A percentile compares a stretch with the other conserved stretches of the same genome.
phyloP scores from a whole-genome alignment of 2,888 invertebrate genomes.

The Pammene aurita region DNA sequence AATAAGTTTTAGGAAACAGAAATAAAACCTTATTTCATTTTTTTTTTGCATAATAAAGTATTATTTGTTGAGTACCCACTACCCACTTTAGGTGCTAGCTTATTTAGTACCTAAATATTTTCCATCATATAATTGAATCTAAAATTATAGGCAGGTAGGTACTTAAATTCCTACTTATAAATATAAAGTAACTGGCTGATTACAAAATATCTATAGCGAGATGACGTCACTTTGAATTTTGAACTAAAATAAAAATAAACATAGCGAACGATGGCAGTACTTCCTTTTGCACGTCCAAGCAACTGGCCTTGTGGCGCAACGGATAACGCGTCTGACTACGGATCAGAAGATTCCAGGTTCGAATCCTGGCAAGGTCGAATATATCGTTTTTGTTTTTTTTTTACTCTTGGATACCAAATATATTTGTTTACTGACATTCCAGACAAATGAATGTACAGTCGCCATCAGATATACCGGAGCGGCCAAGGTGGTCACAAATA shows the following conservation, averaged over 20 bases:
- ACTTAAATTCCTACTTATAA: too few relatives aligned
- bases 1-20: too few relatives aligned
- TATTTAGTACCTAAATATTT: too few relatives aligned
- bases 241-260: slow-evolving; percentile 15
- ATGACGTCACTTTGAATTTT: neutral
- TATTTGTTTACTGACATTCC: neutral
- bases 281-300: neutral
- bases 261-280: neutral
- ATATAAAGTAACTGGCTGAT: neutral
- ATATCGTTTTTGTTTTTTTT: slow-evolving; percentile 14
- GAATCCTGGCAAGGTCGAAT: slow-evolving; percentile 85
- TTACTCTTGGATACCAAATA: neutral
- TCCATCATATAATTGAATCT: too few relatives aligned
- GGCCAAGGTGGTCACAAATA: too few relatives aligned
- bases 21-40: too few relatives aligned
- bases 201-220: neutral
- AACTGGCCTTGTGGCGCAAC: slow-evolving; percentile 42
- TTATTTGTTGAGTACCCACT: too few relatives aligned
- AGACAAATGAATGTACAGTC: too few relatives aligned
- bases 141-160: too few relatives aligned
- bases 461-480: too few relatives aligned
- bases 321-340: slow-evolving; percentile 84
- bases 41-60: too few relatives aligned
- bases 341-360: slow-evolving; percentile 87
- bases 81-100: too few relatives aligned